phyloP scores from a whole-genome alignment of 2,113 vertebrate genomes.

The Suncus etruscus region DNA sequence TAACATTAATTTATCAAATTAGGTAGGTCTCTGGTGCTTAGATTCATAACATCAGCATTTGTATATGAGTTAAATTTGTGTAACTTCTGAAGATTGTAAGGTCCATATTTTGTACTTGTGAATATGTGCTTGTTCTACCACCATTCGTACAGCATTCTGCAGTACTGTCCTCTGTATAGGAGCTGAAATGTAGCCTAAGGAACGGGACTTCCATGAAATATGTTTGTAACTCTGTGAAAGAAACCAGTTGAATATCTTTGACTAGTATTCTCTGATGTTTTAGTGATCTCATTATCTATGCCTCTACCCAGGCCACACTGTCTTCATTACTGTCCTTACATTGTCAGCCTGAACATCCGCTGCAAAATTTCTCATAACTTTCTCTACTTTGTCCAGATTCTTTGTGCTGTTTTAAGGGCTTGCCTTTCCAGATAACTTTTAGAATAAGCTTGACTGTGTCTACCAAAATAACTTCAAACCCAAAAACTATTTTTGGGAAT shows the following conservation, averaged over 20 bases:
- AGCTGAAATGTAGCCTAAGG: no score
- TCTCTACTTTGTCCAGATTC: background rate
- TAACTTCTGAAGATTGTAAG: background rate
- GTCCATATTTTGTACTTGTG: background rate
- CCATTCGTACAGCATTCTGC: background rate
- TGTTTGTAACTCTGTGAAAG: background rate
- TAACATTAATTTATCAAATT: background rate
- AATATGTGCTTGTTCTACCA: background rate
- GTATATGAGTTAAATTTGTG: background rate
- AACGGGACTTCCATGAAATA: no score
- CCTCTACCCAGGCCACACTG: background rate
- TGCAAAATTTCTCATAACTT: background rate
- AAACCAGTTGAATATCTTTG: background rate
- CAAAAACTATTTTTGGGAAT: background rate
- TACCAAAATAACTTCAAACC: background rate
- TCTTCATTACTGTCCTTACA: background rate
- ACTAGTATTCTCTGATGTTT: background rate
- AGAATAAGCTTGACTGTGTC: conserved; percentile 24
- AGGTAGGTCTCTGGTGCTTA: background rate
- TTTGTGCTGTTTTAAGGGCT: background rate
- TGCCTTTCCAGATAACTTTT: background rate
- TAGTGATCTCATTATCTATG: background rate
- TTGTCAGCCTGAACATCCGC: background rate
- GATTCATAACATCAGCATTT: background rate
- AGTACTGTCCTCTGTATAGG: background rate